Base-by-base conservation (phyloP, 2,797 vertebrate genomes). In the Sebastiscus albofasciatus region DNA sequence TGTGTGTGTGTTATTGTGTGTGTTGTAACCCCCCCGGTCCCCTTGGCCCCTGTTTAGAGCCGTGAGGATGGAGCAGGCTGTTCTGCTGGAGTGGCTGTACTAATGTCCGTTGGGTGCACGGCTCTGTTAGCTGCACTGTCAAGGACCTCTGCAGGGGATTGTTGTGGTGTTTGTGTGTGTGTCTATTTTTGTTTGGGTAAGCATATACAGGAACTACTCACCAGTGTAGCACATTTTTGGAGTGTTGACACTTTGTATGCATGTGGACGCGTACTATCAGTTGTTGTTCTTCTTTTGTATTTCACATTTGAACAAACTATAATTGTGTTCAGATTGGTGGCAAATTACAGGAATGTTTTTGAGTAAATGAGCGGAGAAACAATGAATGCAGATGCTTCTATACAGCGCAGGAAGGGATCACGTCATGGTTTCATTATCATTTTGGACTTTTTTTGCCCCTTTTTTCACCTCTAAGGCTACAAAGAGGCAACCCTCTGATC, bases 1-100 rank as follows among this genome's bases (percentile, higher is more conserved):
- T 79, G 16, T 39, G 60, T 36, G 55, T 36, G 42, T 24, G 0
- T 79, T 27, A 27, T 27, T 18, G 16, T 46, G 16, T 46, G 22
- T 71, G 22, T 54, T 61, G 59, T 39, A 29, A 64, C 27, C 22
- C 5, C 13, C 18, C 12, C 1, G 6, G 31, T 71, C 13, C n/a
- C 29, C 6, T 36, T 26, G 65, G 36, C 24, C 52, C 52, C 6
- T 60, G 24, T 66, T 71, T 52, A 26, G 31, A 64, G 34, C 34
- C 31, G 18, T 42, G 76, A 70, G 39, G 73, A 80, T 71, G 29
- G 70, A 67, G 64, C 9, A 27, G 59, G 22, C 49, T 54, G 67
- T 71, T 67, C 59, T 79, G 75, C 61, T 71, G 67, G 46, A 65
- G 55, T 39, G 34, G 66, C 60, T 74, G 11, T 6, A 9, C 27